These are phyloP conservation scores for Centropus unirufus DNA, from an alignment of 2,113 vertebrate genomes.

Conservation along the genomic window DNA sequence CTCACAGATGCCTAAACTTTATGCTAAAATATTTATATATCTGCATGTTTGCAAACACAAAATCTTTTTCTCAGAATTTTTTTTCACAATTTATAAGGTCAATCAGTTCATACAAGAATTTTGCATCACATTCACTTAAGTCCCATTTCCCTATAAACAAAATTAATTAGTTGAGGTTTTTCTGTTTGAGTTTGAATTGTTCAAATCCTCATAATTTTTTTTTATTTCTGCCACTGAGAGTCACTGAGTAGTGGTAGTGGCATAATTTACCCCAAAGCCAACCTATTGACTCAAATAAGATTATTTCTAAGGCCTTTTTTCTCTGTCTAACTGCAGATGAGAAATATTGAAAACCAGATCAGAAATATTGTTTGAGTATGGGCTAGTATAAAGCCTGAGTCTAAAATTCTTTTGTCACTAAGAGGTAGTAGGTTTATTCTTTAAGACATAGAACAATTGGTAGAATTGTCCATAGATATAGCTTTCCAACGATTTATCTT, in stretches of 20 bases:
- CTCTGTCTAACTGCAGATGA: background rate
- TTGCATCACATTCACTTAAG: background rate
- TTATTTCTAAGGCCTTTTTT: background rate
- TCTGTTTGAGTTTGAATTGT: background rate
- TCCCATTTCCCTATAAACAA: background rate
- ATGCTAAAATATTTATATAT: background rate
- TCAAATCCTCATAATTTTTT: background rate
- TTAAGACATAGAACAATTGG: background rate
- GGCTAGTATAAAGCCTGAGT: background rate
- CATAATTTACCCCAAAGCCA: background rate
- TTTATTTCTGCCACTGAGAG: background rate
- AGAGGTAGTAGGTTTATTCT: background rate
- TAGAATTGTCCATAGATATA: background rate
- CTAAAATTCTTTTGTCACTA: background rate
- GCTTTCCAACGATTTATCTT: background rate
- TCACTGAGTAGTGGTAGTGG: background rate
- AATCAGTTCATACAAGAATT: background rate
- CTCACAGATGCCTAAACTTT: background rate
- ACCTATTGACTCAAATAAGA: background rate
- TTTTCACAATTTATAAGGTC: background rate
- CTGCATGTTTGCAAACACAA: background rate
- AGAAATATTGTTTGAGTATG: background rate
- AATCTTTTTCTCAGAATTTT: too few species aligned
- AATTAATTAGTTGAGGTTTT: rapidly evolving
- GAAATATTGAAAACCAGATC: background rate